Conservation (phyloP, 2,797 vertebrate genomes). For the Decapterus maruadsi region DNA sequence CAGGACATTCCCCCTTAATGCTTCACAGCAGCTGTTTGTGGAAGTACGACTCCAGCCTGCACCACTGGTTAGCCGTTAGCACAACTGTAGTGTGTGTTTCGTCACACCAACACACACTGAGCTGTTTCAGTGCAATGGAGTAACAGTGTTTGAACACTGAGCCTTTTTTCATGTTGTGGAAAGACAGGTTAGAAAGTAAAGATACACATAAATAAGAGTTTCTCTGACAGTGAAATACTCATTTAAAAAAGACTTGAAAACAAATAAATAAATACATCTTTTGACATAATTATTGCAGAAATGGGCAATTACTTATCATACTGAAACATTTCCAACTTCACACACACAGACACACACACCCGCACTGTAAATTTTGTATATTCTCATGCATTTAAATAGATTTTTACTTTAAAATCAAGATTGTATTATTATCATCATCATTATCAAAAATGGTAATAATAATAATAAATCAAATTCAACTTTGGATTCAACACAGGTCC, state of each 20-base stretch:
- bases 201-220: not conserved
- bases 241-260: too few species aligned
- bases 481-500: constrained; percentile 21
- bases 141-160: not conserved
- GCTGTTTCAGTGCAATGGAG: not conserved
- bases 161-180: not conserved
- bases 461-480: not conserved
- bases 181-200: not conserved
- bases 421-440: constrained; percentile 18
- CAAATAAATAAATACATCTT: too few species aligned
- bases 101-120: not conserved
- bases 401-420: not conserved
- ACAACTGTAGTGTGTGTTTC: not conserved
- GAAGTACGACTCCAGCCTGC: not conserved
- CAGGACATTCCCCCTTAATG: not conserved
- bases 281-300: constrained; percentile 58
- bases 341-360: constrained; percentile 8
- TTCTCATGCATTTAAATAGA: constrained; percentile 51
- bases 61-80: not conserved
- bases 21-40: constrained; percentile 7
- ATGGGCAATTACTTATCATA: constrained; percentile 28
- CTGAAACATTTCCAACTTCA: constrained; percentile 34
- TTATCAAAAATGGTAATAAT: not conserved
- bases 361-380: constrained; percentile 40
- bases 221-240: not conserved